phyloP scores from a whole-genome alignment of 23 tunicate genomes.

The Halocynthia roretzi region DNA sequence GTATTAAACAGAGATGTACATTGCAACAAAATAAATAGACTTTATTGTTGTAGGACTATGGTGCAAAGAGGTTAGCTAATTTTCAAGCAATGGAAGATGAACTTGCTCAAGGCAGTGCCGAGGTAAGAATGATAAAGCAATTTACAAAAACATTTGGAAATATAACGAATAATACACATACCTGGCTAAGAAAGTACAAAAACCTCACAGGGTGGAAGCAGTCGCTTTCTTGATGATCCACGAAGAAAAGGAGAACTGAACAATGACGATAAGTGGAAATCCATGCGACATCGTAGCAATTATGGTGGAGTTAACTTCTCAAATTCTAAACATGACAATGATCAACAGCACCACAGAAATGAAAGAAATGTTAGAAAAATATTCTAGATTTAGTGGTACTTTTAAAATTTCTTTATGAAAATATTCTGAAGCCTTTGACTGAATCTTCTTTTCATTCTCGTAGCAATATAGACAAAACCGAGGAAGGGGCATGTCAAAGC shows the following conservation, averaged over 20 bases:
- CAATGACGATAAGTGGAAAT: constrained; percentile 18
- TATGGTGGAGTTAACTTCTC: constrained; percentile 19
- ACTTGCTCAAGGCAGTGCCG: neutral
- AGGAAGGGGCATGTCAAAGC: constrained; percentile 13
- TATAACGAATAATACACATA: too few species aligned
- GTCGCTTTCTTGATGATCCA: constrained; percentile 22
- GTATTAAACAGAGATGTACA: too few species aligned
- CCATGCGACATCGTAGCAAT: constrained; percentile 12
- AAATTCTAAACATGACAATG: neutral
- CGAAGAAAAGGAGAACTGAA: constrained; percentile 26
- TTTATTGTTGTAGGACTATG: constrained; percentile 6
- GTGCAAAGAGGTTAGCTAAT: constrained; percentile 9
- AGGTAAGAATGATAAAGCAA: too few species aligned
- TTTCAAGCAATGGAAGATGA: constrained; percentile 23
- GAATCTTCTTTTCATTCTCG: neutral
- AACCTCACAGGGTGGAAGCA: too few species aligned
- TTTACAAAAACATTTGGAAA: too few species aligned
- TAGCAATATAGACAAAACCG: neutral
- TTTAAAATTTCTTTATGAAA: neutral
- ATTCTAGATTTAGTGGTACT: neutral
- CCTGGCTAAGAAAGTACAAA: too few species aligned
- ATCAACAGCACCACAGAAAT: too few species aligned
- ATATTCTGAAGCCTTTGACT: neutral
- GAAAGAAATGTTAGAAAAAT: too few species aligned
- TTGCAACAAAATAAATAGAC: neutral